phyloP scores from a whole-genome alignment of 35 echinoderm and acorn worm genomes.

The Holothuria glaberrima region DNA sequence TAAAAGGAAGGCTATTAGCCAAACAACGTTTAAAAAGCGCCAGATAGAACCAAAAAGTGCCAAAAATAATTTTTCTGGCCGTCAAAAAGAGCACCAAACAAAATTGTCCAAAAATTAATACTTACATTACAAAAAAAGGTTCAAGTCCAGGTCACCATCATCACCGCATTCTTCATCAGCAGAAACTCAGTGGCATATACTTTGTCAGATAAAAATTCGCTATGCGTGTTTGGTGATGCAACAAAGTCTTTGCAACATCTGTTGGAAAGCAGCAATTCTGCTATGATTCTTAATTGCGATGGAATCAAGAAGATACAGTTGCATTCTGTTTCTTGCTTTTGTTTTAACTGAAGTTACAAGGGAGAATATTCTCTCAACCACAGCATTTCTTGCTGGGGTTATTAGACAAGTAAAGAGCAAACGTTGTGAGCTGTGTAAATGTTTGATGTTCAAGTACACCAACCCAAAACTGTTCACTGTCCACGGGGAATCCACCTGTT shows the following conservation, averaged over 20 bases:
- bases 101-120: not conserved
- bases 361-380: too few species aligned
- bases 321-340: conserved; percentile 36
- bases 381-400: too few species aligned
- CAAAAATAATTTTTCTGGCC: not conserved
- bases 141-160: too few species aligned
- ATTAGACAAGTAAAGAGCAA: too few species aligned
- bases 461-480: too few species aligned
- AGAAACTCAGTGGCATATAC: not conserved
- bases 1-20: too few species aligned
- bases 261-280: too few species aligned
- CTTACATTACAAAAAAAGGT: not conserved
- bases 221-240: not conserved
- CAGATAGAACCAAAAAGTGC: too few species aligned
- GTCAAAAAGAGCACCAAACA: not conserved
- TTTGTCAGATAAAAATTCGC: not conserved
- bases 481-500: too few species aligned
- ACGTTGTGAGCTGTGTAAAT: too few species aligned
- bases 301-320: conserved; percentile 17
- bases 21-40: too few species aligned
- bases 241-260: conserved; percentile 6
- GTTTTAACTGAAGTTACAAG: conserved; percentile 18
- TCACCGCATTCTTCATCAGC: not conserved
- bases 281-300: conserved; percentile 21
- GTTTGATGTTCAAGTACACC: too few species aligned